These are phyloP conservation scores for Leptothorax acervorum DNA, from an alignment of 2,888 invertebrate species.

Conservation along the genomic window DNA sequence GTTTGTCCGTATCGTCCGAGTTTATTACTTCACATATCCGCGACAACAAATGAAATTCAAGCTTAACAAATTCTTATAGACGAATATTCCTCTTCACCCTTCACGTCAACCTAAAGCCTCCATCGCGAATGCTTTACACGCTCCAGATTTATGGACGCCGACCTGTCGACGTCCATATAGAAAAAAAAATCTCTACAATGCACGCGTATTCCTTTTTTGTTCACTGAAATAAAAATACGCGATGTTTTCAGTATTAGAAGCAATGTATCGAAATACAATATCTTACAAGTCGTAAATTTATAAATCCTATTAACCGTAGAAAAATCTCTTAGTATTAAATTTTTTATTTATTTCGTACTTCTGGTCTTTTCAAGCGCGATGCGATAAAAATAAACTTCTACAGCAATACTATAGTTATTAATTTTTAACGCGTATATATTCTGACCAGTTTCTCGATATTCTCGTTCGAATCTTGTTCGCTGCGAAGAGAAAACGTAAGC, in stretches of 20 bases:
- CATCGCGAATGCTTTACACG: constrained; percentile 25
- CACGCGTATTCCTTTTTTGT: constrained; percentile 18
- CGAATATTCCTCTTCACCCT: constrained; percentile 19
- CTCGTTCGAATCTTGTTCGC: not conserved
- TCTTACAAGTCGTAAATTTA: constrained; percentile 18
- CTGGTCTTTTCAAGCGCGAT: not conserved
- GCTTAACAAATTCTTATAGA: constrained; percentile 37
- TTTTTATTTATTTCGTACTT: not conserved
- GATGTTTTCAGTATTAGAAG: constrained; percentile 4
- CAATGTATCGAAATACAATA: constrained; percentile 6
- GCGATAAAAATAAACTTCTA: not conserved
- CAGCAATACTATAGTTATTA: not conserved
- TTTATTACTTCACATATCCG: not conserved
- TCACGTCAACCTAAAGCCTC: constrained; percentile 10
- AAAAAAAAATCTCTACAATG: constrained; percentile 14
- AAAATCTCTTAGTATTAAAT: not conserved
- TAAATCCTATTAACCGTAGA: not conserved
- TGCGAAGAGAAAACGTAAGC: not conserved
- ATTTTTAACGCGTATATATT: not conserved
- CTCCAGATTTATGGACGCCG: constrained; percentile 39
- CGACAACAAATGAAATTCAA: constrained; percentile 2
- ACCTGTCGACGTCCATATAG: not conserved
- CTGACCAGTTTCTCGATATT: not conserved
- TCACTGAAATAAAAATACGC: not conserved
- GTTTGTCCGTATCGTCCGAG: not conserved